Conservation (phyloP, 2,113 vertebrate genomes). For the Xiphophorus hellerii region DNA sequence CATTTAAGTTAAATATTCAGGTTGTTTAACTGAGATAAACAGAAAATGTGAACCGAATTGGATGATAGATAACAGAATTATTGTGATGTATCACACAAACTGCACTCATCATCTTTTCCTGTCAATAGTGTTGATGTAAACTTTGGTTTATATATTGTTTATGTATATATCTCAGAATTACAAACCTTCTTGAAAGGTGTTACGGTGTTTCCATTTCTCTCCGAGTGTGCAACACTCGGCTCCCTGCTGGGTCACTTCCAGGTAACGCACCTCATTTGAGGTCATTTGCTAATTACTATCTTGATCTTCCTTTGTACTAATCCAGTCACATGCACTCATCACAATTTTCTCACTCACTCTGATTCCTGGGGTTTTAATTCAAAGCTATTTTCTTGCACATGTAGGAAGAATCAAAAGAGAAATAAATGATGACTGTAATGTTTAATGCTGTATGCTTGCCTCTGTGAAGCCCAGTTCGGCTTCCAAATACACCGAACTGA, state of each 20-base stretch:
- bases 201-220: conserved; percentile 36
- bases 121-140: background rate
- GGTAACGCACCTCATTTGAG: conserved; percentile 57
- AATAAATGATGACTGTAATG: background rate
- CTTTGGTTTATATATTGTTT: conserved; percentile 12
- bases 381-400: background rate
- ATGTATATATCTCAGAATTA: conserved; percentile 37
- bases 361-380: conserved; percentile 14
- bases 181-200: conserved; percentile 41
- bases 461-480: conserved; percentile 3
- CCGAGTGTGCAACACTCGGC: conserved; percentile 26
- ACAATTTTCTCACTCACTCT: conserved; percentile 38
- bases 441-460: background rate
- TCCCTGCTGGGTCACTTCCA: conserved; percentile 54
- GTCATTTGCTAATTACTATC: conserved; percentile 48
- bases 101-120: no score
- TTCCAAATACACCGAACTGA: conserved; percentile 36
- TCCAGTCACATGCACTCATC: conserved; percentile 64
- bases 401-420: background rate
- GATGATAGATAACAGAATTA: no score
- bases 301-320: conserved; percentile 64
- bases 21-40: no score
- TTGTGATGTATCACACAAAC: no score
- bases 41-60: no score
- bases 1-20: no score